A percentile compares a stretch with the other conserved stretches of the same genome.
Conservation (phyloP, 2,113 vertebrate genomes). For the Corydoras maculifer region DNA sequence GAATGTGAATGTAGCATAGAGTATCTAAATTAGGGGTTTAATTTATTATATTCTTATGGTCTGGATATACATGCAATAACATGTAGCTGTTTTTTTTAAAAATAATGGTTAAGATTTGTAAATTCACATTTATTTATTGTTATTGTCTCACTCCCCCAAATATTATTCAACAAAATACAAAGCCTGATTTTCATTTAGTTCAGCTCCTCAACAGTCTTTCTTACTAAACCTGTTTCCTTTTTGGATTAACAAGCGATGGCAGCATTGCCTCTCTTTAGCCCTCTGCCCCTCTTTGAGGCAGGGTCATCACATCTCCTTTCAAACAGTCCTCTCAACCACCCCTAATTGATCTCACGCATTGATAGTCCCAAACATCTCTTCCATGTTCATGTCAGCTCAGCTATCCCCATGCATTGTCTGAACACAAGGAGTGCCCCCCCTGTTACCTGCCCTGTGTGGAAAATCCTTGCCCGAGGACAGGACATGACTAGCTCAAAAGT, state of each 20-base stretch:
- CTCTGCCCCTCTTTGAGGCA: conserved; percentile 50
- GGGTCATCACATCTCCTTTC: conserved; percentile 64
- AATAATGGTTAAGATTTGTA: too few species aligned
- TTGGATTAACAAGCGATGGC: conserved; percentile 60
- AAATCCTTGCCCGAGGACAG: conserved; percentile 71
- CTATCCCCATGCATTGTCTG: conserved; percentile 44
- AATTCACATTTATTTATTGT: too few species aligned
- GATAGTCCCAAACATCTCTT: conserved; percentile 64
- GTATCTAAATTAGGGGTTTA: too few species aligned
- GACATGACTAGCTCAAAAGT: conserved; percentile 66
- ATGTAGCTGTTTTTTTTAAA: too few species aligned
- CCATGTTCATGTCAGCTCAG: conserved; percentile 43
- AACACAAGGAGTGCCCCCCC: conserved; percentile 25
- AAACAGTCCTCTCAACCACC: conserved; percentile 61
- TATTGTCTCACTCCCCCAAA: too few species aligned
- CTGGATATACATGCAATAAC: too few species aligned
- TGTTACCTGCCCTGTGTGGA: conserved; percentile 43
- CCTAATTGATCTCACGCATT: conserved; percentile 65
- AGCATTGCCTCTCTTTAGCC: conserved; percentile 58
- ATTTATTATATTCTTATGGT: too few species aligned
- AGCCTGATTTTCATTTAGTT: background rate
- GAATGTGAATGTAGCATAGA: too few species aligned
- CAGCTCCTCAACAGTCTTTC: conserved; percentile 13
- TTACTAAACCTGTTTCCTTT: conserved; percentile 62
- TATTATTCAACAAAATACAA: conserved; percentile 18